These are phyloP conservation scores for Drosophila albomicans DNA, from an alignment of 1,140 invertebrate genomes.

Conservation along the genomic window DNA sequence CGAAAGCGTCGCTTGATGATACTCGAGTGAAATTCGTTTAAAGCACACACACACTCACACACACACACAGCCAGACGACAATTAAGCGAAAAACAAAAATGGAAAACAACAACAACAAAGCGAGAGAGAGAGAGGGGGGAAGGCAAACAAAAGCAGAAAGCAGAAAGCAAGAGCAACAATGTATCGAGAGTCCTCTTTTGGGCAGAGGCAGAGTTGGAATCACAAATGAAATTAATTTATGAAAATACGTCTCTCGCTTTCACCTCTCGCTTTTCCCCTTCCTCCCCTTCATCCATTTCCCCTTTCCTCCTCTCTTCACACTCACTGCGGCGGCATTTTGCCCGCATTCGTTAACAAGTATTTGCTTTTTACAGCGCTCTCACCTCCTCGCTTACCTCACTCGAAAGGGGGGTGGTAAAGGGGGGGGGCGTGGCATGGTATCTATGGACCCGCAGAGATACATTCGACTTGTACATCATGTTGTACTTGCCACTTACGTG, in stretches of 20 bases:
- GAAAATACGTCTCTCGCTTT: conserved; percentile 28
- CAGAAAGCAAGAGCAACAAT: conserved; percentile 1
- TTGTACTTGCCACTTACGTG: conserved; percentile 20
- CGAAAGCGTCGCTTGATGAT: not conserved
- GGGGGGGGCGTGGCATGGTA: conserved; percentile 13
- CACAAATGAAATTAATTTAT: conserved; percentile 55
- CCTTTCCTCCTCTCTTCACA: not conserved
- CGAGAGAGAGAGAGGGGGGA: no score
- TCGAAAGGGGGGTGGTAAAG: not conserved
- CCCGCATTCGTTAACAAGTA: conserved; percentile 56
- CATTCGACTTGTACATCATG: conserved; percentile 5
- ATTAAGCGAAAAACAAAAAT: conserved; percentile 18
- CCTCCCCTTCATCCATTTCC: not conserved
- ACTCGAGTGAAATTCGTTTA: conserved; percentile 14
- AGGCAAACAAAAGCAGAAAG: not conserved
- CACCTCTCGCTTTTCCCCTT: not conserved
- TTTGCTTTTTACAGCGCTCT: conserved; percentile 38
- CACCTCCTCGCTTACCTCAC: not conserved
- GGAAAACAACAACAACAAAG: conserved; percentile 16
- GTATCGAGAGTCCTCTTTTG: conserved; percentile 31
- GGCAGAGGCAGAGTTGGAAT: conserved; percentile 27
- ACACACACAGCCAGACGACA: not conserved
- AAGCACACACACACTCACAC: not conserved
- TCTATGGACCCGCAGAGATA: conserved; percentile 24
- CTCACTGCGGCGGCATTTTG: not conserved